Percentiles rank a stretch among this genome's conserved stretches.
These are phyloP conservation scores for Balaeniceps rex DNA, from an alignment of 2,113 vertebrate species.

Conservation along the genomic window DNA sequence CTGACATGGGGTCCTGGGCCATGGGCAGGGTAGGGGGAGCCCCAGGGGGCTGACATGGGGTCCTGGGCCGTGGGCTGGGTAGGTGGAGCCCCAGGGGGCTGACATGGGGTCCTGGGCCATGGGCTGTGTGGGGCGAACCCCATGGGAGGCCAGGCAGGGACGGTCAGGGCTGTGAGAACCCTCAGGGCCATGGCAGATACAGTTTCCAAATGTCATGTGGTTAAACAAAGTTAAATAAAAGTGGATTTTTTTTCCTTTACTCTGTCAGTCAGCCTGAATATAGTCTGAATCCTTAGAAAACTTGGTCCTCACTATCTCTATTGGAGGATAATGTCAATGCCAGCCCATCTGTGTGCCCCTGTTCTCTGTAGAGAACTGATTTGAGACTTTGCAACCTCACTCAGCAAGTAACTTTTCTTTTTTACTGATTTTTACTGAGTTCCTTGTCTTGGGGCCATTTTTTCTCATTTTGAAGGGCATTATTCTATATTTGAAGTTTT, in stretches of 20 bases:
- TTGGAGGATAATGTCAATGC: neutral
- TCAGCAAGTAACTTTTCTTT: neutral
- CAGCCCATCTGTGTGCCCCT: neutral
- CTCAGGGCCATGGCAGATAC: neutral
- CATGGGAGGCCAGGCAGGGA: rapidly evolving
- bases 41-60: neutral
- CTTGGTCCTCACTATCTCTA: neutral
- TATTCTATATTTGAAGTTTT: neutral
- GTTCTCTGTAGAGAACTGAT: neutral
- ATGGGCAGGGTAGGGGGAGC: too few relatives aligned
- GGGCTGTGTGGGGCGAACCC: too few relatives aligned
- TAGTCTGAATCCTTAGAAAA: neutral
- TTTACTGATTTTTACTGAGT: neutral
- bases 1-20: neutral
- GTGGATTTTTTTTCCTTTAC: neutral
- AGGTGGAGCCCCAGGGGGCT: neutral
- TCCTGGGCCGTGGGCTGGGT: neutral
- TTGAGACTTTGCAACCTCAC: neutral
- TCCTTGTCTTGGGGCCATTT: neutral
- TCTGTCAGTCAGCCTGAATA: neutral
- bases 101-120: neutral
- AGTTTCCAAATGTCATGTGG: neutral
- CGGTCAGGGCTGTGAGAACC: neutral
- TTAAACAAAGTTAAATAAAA: neutral
- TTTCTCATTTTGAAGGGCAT: neutral